Base-by-base conservation (phyloP, 2,888 invertebrate genomes). In the Yponomeuta evonymella region DNA sequence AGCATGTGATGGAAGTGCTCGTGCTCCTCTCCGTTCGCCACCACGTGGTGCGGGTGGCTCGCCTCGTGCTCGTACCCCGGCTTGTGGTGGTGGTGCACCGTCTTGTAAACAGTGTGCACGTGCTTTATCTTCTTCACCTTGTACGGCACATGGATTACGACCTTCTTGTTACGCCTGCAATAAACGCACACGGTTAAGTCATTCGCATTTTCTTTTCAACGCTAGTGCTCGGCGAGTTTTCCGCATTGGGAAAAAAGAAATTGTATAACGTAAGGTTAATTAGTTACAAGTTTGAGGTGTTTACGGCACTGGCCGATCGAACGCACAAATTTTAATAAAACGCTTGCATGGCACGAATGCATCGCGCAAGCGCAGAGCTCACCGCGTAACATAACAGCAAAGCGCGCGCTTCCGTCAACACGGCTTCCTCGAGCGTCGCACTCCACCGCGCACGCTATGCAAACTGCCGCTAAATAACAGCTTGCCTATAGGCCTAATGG, bases 41-140 rank as follows among this genome's bases (percentile, higher is more conserved):
- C 75, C 1, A 73, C 78, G 73, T 83, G 86, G 64, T 85, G 84
- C 48, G 80, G 11, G 67, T 58, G 51, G 51, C 51, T 58, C 15
- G 51, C 74, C 48, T 77, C 81, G 1, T 82, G 81, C 23, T 15
- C 51, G 51, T 58, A 58, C 4, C 51, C 51, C 72, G 88, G 84
- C 0, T 84, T 83, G 76, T 93, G 90, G 74, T 93, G 89, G 73
- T 94, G 94, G 68, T 94, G 94, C 63, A 95, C 89, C 0, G 95
- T 94, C 81, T 95, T 95, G 86, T 94, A 95, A n/a, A 95, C 92
- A 0, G 95, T 95, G 80, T 95, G 95, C 0, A 94, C 95, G 79
- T 95, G 95, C 76, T 95, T 95, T 74, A 95, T 92, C 76, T 94
- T 94, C 85, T 95, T 95, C 74, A 95, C 93, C 76, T 94, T 93